Base-by-base conservation (phyloP, 37 sponge, comb jelly and placozoan genomes). In the Geodia barretti region DNA sequence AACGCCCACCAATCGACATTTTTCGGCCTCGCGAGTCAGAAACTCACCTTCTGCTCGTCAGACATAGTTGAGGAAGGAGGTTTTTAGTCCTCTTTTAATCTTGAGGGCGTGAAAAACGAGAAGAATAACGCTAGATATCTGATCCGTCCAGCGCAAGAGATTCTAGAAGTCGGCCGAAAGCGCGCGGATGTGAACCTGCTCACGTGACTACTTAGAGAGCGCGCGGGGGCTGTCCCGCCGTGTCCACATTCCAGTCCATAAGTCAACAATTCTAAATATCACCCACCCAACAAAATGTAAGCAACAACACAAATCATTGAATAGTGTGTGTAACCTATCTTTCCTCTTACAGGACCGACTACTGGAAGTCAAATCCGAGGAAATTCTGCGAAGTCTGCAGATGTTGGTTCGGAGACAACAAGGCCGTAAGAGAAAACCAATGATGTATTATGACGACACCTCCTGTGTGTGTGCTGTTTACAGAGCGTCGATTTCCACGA, bases 351-450 rank as follows among this genome's bases (percentile, higher is more conserved):
- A 93, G 87, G 97, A 77, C 97, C 21, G 94, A 93, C 68, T 94
- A 96, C 68, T 96, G 97, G 97, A 85, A 86, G 70, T 94, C 97
- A n/a, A 87, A 94, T 11, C 94, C 94, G 26, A 79, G 92, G 68
- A 84, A 90, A 30, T 93, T 79, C 78, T 96, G 97, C 76, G 89
- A 93, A 54, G 77, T 88, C 2, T 96, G 97, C 81, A 93, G 94
- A 67, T 96, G 97, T 79, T 96, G 97, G 97, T 86, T 93, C 72
- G 92, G 81, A 35, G 97, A 93, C 30, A 94, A 96, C 75, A 90
- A 85, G 33, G 89, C 85, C 31, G 95, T 94, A 74, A 87, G 92
- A 78, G 35, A 28, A 39, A 7, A n/a, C 5, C 29, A 23, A 17
- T 37, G 29, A n/a, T 5, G 2, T 62, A 21, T 29, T 1, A 83